A percentile compares a stretch with the other conserved stretches of the same genome.
Evolutionary conservation across 2,113 vertebrate species (phyloP).

Genomic region (Podarcis raffonei): DNA sequence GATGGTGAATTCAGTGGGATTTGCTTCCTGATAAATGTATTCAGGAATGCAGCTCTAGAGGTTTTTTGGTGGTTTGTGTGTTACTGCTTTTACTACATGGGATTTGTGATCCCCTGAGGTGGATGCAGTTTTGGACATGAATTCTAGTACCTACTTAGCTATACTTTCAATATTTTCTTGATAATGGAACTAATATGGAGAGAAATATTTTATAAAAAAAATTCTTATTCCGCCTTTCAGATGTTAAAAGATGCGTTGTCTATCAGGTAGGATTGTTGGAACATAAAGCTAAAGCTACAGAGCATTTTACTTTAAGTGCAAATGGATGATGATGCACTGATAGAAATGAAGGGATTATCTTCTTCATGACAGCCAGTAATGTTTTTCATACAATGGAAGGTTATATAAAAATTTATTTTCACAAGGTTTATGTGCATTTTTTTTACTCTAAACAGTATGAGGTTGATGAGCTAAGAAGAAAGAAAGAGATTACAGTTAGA

Average conservation of each 20-base stretch:
- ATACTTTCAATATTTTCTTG: not conserved
- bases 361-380: not conserved
- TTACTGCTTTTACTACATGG: not conserved
- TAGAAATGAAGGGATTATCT: not conserved
- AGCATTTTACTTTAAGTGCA: not conserved
- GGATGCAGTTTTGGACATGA: not conserved
- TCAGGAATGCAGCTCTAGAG: not conserved
- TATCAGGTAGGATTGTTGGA: not conserved
- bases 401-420: not conserved
- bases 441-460: slow-evolving; percentile 81
- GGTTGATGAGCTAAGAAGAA: slow-evolving; percentile 88
- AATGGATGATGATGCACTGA: not conserved
- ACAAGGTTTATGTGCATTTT: not conserved
- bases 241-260: not conserved
- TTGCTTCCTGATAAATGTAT: not conserved
- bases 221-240: no score
- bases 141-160: not conserved
- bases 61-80: not conserved
- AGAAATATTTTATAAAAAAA: not conserved
- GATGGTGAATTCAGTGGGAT: not conserved
- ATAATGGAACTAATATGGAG: not conserved
- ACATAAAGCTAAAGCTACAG: not conserved
- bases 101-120: not conserved
- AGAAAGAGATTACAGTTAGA: slow-evolving; percentile 93
- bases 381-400: not conserved